These are phyloP conservation scores for Leptodactylus fallax DNA, from an alignment of 2,797 vertebrate species.

Conservation along the genomic window DNA sequence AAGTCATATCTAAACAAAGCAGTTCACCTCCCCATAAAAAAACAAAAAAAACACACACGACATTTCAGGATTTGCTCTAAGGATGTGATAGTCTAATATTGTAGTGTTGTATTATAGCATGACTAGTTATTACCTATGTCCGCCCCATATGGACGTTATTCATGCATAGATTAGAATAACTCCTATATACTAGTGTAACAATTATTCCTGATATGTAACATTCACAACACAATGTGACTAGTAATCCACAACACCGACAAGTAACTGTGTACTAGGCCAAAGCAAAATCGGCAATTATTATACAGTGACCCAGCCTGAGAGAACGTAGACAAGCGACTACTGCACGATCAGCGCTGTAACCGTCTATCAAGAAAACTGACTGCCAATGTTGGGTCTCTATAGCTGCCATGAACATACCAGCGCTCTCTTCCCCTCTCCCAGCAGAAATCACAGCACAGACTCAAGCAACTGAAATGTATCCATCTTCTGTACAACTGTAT, in stretches of 20 bases:
- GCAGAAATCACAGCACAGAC: neutral
- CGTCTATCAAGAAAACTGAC: neutral
- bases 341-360: neutral
- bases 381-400: neutral
- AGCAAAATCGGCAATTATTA: neutral
- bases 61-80: neutral
- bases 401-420: neutral
- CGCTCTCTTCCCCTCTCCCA: constrained; percentile 6
- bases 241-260: neutral
- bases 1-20: neutral
- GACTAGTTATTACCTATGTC: neutral
- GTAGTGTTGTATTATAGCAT: neutral
- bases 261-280: neutral
- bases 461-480: neutral
- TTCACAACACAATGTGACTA: neutral
- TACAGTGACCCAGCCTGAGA: neutral
- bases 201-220: neutral
- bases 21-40: no score
- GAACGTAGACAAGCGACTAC: neutral
- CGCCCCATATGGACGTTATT: neutral
- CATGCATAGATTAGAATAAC: constrained; percentile 4
- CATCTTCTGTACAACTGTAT: neutral
- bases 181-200: neutral
- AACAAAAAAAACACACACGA: neutral
- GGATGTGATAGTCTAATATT: neutral